Evolutionary conservation across 2,888 invertebrate species (phyloP), one percentile per base, ranked within the genome.

Genomic region (Erebia ligea): DNA sequence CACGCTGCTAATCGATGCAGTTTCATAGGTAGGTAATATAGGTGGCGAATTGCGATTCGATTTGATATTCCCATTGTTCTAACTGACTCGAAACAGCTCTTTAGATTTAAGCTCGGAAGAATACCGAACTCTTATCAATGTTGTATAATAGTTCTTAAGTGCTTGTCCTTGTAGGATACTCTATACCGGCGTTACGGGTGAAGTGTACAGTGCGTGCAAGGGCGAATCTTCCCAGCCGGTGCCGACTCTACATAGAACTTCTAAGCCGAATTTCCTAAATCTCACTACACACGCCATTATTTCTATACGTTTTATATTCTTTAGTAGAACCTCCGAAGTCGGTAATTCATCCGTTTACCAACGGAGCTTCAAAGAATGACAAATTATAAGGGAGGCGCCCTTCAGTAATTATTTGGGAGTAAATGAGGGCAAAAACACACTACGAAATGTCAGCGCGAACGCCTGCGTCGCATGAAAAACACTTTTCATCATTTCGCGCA

Each of bases 41-140:
- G 6, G 34, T 34, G 34, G 34, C 34, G 34, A 34, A 5, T 34
- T 34, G 34, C 34, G 6, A 34, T 34, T 34, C 6, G 34, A 34
- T 48, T 48, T 48, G 48, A 48, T 34, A 19, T 19, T 62, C 21
- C 64, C 54, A 64, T 64, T 64, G 40, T 64, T 64, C 52, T 17
- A 52, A 40, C 34, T 40, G 19, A 52, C 54, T 62, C 62, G 11
- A 62, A 62, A 62, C 48, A 21, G 62, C 62, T 64, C 64, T 64
- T 64, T 40, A 64, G 40, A 64, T 54, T 52, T 64, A 54, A 64
- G 17, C 54, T 40, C 64, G 11, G 19, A 17, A 17, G 64, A 64
- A 64, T 34, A 17, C 58, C 58, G 42, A 67, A 72, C 54, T 69
- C 67, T 64, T 72, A 72, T 67, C 70, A 70, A 70, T 70, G 67